A percentile compares a stretch with the other conserved stretches of the same genome.
Evolutionary conservation across 2,113 vertebrate genomes (phyloP).

Genomic region (Coturnix japonica): DNA sequence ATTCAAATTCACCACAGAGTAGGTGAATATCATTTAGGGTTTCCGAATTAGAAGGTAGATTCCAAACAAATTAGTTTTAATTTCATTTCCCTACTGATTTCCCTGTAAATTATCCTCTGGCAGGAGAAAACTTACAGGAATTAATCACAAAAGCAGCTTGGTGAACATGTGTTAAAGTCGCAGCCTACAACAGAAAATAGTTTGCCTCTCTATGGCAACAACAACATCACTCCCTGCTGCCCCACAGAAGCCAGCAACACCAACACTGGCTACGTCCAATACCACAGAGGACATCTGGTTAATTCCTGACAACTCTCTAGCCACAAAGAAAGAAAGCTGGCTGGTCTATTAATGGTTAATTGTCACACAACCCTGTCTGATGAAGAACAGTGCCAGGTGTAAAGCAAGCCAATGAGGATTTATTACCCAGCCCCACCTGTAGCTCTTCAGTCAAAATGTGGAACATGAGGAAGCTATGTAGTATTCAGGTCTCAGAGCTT

Average conservation of each 20-base stretch:
- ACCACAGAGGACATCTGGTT: not conserved
- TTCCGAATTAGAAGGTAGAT: slow-evolving; percentile 25
- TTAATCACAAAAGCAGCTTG: not conserved
- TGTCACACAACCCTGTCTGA: not conserved
- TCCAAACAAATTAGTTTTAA: slow-evolving; percentile 16
- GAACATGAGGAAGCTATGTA: not conserved
- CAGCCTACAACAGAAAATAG: not conserved
- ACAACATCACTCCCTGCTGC: fast-evolving
- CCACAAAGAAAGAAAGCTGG: not conserved
- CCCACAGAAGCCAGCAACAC: not conserved
- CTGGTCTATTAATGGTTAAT: fast-evolving
- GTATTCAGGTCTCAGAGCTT: not conserved
- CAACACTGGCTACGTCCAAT: not conserved
- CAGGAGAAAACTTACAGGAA: not conserved
- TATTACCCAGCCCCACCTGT: not conserved
- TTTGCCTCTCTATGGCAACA: not conserved
- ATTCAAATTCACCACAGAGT: slow-evolving; percentile 16
- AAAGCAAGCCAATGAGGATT: not conserved
- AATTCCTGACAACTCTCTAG: not conserved
- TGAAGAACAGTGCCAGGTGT: not conserved
- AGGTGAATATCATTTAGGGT: slow-evolving; percentile 8
- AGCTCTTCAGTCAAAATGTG: not conserved
- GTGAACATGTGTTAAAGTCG: not conserved
- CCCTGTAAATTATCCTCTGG: not conserved
- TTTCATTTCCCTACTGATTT: not conserved